Percentiles rank a stretch among this genome's conserved stretches.
Evolutionary conservation across 2,888 invertebrate species (phyloP).

Genomic region (Scrobipalpa atriplicella): DNA sequence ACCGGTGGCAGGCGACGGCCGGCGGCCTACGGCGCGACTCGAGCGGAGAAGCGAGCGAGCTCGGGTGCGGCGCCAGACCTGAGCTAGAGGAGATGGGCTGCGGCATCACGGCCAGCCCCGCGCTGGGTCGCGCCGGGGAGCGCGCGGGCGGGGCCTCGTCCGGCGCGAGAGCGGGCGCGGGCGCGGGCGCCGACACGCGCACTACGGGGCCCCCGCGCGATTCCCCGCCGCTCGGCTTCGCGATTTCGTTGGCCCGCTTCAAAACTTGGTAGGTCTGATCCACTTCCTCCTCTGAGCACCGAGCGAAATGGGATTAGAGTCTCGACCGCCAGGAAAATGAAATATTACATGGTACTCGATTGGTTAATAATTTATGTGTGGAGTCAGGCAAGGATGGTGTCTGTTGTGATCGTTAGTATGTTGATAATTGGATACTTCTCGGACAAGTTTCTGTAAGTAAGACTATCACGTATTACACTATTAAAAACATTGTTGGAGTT

Average conservation of each 20-base stretch:
- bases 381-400: conserved; percentile 38
- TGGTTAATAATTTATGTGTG: conserved; percentile 38
- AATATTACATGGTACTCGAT: conserved; percentile 39
- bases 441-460: conserved; percentile 30
- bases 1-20: conserved; percentile 48
- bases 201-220: conserved; percentile 75
- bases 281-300: conserved; percentile 87
- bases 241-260: conserved; percentile 96
- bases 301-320: conserved; percentile 71
- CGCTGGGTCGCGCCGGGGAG: conserved; percentile 73
- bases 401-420: conserved; percentile 37
- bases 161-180: conserved; percentile 52
- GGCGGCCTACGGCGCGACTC: conserved; percentile 67
- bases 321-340: conserved; percentile 43
- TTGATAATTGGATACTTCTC: conserved; percentile 21
- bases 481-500: conserved; percentile 40
- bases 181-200: conserved; percentile 67
- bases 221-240: conserved; percentile 82
- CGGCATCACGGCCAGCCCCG: conserved; percentile 85
- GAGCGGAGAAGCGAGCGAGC: conserved; percentile 71
- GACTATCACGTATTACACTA: conserved; percentile 21
- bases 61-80: conserved; percentile 83
- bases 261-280: conserved; percentile 97
- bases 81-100: conserved; percentile 87
- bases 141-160: conserved; percentile 70